Conservation (phyloP, 1,140 invertebrate genomes). For the Rhizoglyphus robini region DNA sequence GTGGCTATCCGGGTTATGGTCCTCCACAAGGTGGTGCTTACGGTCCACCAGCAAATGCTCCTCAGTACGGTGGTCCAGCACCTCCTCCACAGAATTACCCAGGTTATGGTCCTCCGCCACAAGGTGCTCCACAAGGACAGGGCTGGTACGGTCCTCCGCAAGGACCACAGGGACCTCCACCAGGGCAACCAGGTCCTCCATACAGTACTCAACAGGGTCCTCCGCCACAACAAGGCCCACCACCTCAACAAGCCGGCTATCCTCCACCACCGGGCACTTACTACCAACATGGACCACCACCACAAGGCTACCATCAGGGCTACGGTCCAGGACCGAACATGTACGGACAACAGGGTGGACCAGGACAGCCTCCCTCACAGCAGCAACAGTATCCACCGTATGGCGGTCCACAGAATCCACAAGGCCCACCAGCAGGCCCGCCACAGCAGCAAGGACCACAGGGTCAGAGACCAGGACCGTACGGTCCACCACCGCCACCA, state of each 20-base stretch:
- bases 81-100: neutral
- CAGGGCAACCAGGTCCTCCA: neutral
- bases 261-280: neutral
- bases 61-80: neutral
- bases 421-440: neutral
- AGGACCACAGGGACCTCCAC: neutral
- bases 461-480: neutral
- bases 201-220: neutral
- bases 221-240: neutral
- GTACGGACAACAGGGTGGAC: too few species aligned
- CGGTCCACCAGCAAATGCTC: neutral
- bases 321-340: neutral
- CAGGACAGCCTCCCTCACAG: neutral
- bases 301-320: neutral
- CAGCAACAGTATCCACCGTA: neutral
- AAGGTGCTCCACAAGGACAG: neutral
- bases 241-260: neutral
- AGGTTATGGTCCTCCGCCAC: neutral
- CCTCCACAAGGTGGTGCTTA: neutral
- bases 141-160: neutral
- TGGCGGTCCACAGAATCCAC: neutral
- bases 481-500: neutral
- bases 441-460: neutral
- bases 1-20: neutral
- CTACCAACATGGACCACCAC: neutral